phyloP scores from a whole-genome alignment of 2,797 vertebrate genomes.

The Sylvilagus floridanus region DNA sequence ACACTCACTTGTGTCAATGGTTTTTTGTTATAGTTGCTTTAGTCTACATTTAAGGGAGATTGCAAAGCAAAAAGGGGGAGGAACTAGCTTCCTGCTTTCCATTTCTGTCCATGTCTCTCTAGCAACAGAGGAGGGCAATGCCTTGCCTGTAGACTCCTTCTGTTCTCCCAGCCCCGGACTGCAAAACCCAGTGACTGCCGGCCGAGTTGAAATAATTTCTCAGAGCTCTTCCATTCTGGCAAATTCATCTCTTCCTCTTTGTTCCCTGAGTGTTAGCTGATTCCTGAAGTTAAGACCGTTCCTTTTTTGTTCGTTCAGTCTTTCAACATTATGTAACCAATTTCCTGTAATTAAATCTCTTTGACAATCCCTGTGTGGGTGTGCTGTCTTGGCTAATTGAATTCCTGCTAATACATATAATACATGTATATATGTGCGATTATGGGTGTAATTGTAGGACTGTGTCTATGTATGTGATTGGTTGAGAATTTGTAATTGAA shows the following conservation, averaged over 20 bases:
- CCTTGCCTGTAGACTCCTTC: neutral
- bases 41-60: neutral
- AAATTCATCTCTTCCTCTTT: conserved; percentile 15
- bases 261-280: neutral
- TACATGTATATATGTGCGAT: neutral
- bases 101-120: neutral
- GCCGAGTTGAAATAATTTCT: neutral
- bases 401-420: neutral
- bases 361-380: neutral
- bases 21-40: neutral
- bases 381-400: neutral
- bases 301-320: neutral
- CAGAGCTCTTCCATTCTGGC: neutral
- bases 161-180: neutral
- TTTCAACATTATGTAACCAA: neutral
- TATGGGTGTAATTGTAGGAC: neutral
- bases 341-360: neutral
- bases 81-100: neutral
- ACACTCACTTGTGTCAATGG: neutral
- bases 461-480: neutral
- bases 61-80: neutral
- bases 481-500: neutral
- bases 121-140: neutral
- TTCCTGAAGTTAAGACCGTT: neutral
- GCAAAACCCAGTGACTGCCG: neutral